These are phyloP conservation scores for Pachyrhynchus sulphureomaculatus DNA, from an alignment of 1,140 invertebrate species.

Conservation along the genomic window DNA sequence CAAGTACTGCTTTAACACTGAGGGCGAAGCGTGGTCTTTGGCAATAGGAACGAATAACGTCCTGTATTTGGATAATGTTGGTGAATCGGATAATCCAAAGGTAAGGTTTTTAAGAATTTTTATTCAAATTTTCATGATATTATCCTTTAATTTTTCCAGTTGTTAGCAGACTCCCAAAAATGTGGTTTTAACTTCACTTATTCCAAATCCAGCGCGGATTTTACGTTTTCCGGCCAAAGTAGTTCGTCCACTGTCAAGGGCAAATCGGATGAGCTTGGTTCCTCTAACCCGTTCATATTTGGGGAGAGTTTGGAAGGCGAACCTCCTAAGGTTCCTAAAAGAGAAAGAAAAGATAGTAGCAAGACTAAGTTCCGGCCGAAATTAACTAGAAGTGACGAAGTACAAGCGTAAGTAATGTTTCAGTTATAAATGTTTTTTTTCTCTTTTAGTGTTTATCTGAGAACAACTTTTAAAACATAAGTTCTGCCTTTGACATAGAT, in stretches of 20 bases:
- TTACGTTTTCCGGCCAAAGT: slow-evolving; percentile 42
- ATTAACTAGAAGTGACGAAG: slow-evolving; percentile 70
- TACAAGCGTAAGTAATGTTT: slow-evolving; percentile 56
- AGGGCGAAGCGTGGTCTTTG: slow-evolving; percentile 75
- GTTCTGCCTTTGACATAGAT: too few species aligned
- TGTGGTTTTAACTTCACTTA: slow-evolving; percentile 64
- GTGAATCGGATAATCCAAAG: slow-evolving; percentile 27
- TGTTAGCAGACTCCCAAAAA: slow-evolving; percentile 37
- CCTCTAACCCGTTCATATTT: slow-evolving; percentile 65
- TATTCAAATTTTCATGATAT: too few species aligned
- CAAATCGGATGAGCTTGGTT: slow-evolving; percentile 31
- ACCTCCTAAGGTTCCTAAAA: slow-evolving; percentile 43
- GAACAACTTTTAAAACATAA: too few species aligned
- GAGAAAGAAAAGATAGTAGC: slow-evolving; percentile 56
- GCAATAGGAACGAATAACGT: slow-evolving; percentile 67
- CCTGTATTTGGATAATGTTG: slow-evolving; percentile 62
- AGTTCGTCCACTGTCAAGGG: slow-evolving; percentile 37
- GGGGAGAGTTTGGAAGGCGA: slow-evolving; percentile 45
- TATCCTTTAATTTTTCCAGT: not conserved
- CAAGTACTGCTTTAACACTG: slow-evolving; percentile 69
- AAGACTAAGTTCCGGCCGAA: slow-evolving; percentile 67
- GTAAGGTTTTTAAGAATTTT: too few species aligned
- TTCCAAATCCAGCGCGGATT: slow-evolving; percentile 39
- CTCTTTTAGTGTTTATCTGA: too few species aligned
- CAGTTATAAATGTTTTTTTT: not conserved